Conservation (phyloP, 2,113 vertebrate genomes). For the Plestiodon gilberti region DNA sequence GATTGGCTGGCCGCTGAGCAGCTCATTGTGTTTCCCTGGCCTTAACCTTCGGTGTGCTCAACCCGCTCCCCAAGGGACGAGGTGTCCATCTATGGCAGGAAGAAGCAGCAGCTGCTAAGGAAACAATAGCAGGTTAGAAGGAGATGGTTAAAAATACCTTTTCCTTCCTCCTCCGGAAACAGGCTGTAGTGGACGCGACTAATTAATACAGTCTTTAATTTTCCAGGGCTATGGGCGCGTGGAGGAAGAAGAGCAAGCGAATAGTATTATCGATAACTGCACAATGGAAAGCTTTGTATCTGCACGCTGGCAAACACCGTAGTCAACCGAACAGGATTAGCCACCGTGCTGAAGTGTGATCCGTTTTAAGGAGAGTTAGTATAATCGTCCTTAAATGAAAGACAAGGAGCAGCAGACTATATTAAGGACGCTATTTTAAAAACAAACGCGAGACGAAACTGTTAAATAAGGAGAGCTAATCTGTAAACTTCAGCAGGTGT, state of each 20-base stretch:
- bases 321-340: conserved; percentile 47
- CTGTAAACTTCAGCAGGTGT: conserved; percentile 63
- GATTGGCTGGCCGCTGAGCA: conserved; percentile 29
- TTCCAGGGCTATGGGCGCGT: conserved; percentile 43
- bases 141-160: conserved; percentile 21
- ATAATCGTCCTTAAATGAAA: conserved; percentile 74
- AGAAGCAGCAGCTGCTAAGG: conserved; percentile 43
- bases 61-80: conserved; percentile 51
- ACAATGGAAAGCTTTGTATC: conserved; percentile 60
- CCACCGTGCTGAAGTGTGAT: conserved; percentile 53
- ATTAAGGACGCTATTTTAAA: conserved; percentile 74
- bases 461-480: conserved; percentile 69
- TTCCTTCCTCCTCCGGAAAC: conserved; percentile 13
- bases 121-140: conserved; percentile 44
- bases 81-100: background rate
- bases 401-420: conserved; percentile 70
- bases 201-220: conserved; percentile 60
- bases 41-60: conserved; percentile 55
- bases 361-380: conserved; percentile 49
- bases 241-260: conserved; percentile 52
- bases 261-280: conserved; percentile 62
- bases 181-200: conserved; percentile 48
- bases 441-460: conserved; percentile 53
- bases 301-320: conserved; percentile 53
- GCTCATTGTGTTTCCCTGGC: conserved; percentile 37